Evolutionary conservation across 2,797 vertebrate genomes (phyloP), one percentile per base, ranked within the genome.

Genomic region (Pangasius mekongensis): DNA sequence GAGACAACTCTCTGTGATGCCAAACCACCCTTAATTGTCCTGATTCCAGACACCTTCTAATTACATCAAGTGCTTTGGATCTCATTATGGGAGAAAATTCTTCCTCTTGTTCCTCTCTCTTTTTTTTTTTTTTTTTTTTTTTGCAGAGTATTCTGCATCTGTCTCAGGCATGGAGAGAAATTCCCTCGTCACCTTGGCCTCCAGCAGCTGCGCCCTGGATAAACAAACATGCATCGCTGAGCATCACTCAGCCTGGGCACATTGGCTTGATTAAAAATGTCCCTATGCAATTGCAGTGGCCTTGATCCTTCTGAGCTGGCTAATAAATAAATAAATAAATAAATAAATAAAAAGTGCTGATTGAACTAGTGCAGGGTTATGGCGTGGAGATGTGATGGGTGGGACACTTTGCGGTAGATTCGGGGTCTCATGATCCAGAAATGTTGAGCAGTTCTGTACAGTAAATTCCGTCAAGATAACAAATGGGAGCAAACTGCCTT

Each of bases 11-110:
- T 92, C 88, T 91, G 93, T 92, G 92, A 94, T 92, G 91, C 92
- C 93, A 89, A 94, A 95, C 93, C 87, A 27, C 93, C 93, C 93
- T 93, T 95, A 96, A 95, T 95, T 95, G 95, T 95, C 93, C 94
- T 94, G 91, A 91, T 94, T 93, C 90, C 92, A 93, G 93, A 93
- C 92, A 90, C 92, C 91, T 91, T 94, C 93, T 96, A 94, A 95
- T 95, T 94, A 94, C 93, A 94, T 89, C 88, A 92, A 89, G 93
- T 91, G 92, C 93, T 94, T 94, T 93, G 93, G 92, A 94, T 94
- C 93, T 93, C 33, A 84, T 94, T 94, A 93, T 67, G 30, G 66
- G 20, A 56, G 73, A 91, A 93, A 92, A 94, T 92, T 92, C 90
- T 91, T 90, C 86, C 89, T 88, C 64, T 56, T 83, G 47, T 90